Evolutionary conservation across 2,888 invertebrate species (phyloP), one percentile per base, ranked within the genome.

Genomic region (Apodemia mormo): DNA sequence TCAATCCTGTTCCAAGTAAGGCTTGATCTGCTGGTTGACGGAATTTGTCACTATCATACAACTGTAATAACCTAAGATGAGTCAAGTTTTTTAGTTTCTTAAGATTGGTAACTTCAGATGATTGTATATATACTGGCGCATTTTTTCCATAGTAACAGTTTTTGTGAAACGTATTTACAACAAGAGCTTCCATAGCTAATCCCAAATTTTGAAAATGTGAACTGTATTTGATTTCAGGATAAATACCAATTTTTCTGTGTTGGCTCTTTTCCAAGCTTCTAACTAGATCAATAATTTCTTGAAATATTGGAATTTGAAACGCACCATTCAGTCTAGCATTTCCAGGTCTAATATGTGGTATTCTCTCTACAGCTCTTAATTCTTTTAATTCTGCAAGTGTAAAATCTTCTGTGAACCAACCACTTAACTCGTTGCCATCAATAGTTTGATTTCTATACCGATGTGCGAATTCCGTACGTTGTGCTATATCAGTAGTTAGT

Each of bases 341-440:
- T 3, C 92, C 92, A 1, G 90, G 89, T 71, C 92, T 81, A 9
- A 82, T 81, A 2, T 70, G 73, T 0, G 91, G 90, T 33, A 93
- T 89, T 12, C 90, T 85, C 81, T 93, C 92, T 43, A 86, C 83
- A 2, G 88, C 83, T 45, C 86, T 84, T 49, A 93, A 76, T 0
- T 85, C 85, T 79, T 93, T 93, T 5, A 93, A 79, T 79, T 93
- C 92, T 4, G 80, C 85, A 2, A 93, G 80, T 14, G 91, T 91
- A 71, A 92, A 93, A 73, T 93, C 92, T 84, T 92, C 92, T 2
- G 86, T 86, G 73, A 92, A 93, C 92, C 92, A 93, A 9, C 88
- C 92, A 49, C 76, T 84, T 4, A 86, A 65, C 74, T 77, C 73
- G 0, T 58, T 72, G 14, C 89, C 88, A 72, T 92, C 91, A 2